These are phyloP conservation scores for Lagorchestes hirsutus DNA, from an alignment of 2,797 vertebrate genomes.

Conservation along the genomic window DNA sequence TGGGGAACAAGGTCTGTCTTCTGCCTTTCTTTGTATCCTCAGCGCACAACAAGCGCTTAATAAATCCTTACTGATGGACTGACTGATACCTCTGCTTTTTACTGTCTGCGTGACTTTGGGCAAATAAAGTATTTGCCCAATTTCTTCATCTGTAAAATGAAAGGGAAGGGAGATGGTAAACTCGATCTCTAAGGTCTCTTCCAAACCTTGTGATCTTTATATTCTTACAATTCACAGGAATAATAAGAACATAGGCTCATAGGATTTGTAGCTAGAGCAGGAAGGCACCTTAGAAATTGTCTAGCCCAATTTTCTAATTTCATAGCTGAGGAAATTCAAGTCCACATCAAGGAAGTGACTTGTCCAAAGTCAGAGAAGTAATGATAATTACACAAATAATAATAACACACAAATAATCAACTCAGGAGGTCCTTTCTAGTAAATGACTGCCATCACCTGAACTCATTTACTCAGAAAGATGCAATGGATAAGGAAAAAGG, in stretches of 20 bases:
- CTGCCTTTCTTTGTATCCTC: neutral
- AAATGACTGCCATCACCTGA: neutral
- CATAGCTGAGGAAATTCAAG: neutral
- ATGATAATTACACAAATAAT: neutral
- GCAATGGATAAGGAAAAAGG: neutral
- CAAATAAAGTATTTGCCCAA: slow-evolving; percentile 18
- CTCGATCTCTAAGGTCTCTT: neutral
- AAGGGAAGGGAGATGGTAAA: neutral
- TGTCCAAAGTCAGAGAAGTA: neutral
- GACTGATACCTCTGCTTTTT: slow-evolving; percentile 22
- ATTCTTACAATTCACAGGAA: neutral
- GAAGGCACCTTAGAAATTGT: neutral
- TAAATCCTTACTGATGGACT: slow-evolving; percentile 23
- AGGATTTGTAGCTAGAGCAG: neutral
- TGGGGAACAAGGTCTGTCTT: slow-evolving; percentile 14
- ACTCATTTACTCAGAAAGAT: neutral
- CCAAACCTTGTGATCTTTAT: neutral
- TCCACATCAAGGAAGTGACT: neutral
- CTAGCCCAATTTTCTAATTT: neutral
- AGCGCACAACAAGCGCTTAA: neutral
- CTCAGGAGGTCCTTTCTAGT: neutral
- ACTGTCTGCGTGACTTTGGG: neutral
- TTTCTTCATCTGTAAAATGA: slow-evolving; percentile 46
- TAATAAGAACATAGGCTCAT: neutral
- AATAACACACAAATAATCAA: neutral